phyloP scores from a whole-genome alignment of 2,888 invertebrate species.

The Epinotia brunnichana region DNA sequence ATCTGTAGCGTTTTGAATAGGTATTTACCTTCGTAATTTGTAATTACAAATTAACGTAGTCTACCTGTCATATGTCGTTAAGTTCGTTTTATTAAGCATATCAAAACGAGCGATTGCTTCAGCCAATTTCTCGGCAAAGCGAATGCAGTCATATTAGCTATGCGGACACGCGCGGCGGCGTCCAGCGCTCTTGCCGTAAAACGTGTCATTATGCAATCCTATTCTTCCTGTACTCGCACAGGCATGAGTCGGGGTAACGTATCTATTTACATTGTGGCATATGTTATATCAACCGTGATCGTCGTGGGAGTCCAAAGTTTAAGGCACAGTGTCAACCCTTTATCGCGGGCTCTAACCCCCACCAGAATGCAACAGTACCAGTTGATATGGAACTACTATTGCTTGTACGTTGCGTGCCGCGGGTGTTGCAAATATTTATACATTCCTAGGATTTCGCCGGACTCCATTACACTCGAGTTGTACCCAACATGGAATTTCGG shows the following conservation, averaged over 20 bases:
- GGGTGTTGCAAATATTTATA: slow-evolving; percentile 17
- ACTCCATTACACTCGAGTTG: not conserved
- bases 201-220: not conserved
- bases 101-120: slow-evolving; percentile 31
- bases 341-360: not conserved
- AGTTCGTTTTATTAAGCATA: slow-evolving; percentile 33
- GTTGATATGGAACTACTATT: not conserved
- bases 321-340: not conserved
- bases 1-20: no score
- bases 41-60: slow-evolving; percentile 4
- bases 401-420: not conserved
- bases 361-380: slow-evolving; percentile 1
- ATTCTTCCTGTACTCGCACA: not conserved
- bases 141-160: slow-evolving; percentile 33
- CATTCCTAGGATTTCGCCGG: not conserved
- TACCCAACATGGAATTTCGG: not conserved
- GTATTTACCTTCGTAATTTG: not conserved
- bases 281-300: slow-evolving; percentile 15
- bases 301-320: not conserved
- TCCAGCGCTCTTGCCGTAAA: not conserved
- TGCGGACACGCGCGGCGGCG: slow-evolving; percentile 20
- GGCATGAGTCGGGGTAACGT: slow-evolving; percentile 7
- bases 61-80: slow-evolving; percentile 14
- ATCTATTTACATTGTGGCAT: not conserved
- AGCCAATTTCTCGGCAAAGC: slow-evolving; percentile 23